Conservation (phyloP, 2,888 invertebrate species). For the Rotaria sp. region DNA sequence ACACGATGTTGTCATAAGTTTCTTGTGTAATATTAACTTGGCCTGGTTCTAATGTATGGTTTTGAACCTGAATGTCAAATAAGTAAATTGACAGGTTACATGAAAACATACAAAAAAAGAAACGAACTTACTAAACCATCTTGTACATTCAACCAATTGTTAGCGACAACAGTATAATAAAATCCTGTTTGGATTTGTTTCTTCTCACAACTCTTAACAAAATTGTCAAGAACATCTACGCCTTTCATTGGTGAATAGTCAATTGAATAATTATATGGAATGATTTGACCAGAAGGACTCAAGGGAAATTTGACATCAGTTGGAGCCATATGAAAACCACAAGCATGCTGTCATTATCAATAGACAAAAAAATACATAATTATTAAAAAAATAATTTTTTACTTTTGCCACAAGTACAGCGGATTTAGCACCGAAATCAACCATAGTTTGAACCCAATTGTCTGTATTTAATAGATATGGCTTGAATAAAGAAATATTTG, state of each 20-base stretch:
- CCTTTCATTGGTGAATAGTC: neutral
- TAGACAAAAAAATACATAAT: no score
- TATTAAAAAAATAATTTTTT: neutral
- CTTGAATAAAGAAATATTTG: neutral
- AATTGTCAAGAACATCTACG: neutral
- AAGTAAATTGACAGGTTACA: no score
- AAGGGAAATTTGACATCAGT: neutral
- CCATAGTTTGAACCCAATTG: conserved; percentile 12
- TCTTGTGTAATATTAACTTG: neutral
- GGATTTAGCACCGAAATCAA: neutral
- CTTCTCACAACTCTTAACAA: neutral
- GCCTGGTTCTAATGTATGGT: neutral
- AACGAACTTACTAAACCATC: neutral
- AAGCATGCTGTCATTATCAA: neutral
- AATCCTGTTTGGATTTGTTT: neutral
- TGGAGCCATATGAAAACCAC: neutral
- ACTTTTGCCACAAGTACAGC: conserved; percentile 22
- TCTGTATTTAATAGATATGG: neutral
- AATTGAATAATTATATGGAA: neutral
- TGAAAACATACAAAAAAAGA: no score
- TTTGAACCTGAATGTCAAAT: neutral
- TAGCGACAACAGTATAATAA: neutral
- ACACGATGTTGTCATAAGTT: neutral
- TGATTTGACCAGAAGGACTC: neutral
- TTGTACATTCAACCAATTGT: neutral